Evolutionary conservation across 2,888 invertebrate species (phyloP).

Genomic region (Leptopterna dolabrata): DNA sequence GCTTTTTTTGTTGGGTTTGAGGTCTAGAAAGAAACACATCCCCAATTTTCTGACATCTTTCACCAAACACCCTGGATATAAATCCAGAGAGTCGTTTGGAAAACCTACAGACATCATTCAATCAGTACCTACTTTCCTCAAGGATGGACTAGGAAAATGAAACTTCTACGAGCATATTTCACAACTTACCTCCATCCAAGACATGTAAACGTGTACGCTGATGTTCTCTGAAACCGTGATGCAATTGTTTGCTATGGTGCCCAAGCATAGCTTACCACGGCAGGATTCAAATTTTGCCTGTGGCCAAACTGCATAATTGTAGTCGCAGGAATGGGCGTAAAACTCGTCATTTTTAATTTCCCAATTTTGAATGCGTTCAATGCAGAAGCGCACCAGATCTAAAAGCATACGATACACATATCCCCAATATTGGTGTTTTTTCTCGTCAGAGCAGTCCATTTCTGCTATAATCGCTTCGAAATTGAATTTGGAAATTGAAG

Average conservation of each 20-base stretch:
- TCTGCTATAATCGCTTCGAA: slow-evolving; percentile 41
- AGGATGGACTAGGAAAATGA: not conserved
- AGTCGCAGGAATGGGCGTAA: slow-evolving; percentile 53
- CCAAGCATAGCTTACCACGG: slow-evolving; percentile 54
- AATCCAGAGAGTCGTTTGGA: no score
- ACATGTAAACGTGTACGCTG: slow-evolving; percentile 57
- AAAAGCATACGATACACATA: slow-evolving; percentile 54
- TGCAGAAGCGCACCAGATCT: slow-evolving; percentile 50
- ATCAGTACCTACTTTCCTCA: no score
- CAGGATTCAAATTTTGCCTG: slow-evolving; percentile 39
- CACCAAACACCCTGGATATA: no score
- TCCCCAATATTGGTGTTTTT: slow-evolving; percentile 54
- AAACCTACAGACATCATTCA: no score
- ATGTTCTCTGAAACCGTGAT: slow-evolving; percentile 48
- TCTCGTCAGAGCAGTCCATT: slow-evolving; percentile 29
- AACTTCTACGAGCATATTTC: not conserved
- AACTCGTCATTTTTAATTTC: slow-evolving; percentile 15
- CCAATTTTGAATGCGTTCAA: slow-evolving; percentile 32
- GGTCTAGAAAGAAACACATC: no score
- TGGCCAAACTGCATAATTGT: slow-evolving; percentile 54
- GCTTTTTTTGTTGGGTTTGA: no score
- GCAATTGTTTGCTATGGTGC: slow-evolving; percentile 52
- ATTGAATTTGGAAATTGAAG: slow-evolving; percentile 45
- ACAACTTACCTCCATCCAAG: slow-evolving; percentile 58
- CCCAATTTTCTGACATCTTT: no score